Base-by-base conservation (phyloP, 1,140 invertebrate genomes). In the Leguminivora glycinivorella region DNA sequence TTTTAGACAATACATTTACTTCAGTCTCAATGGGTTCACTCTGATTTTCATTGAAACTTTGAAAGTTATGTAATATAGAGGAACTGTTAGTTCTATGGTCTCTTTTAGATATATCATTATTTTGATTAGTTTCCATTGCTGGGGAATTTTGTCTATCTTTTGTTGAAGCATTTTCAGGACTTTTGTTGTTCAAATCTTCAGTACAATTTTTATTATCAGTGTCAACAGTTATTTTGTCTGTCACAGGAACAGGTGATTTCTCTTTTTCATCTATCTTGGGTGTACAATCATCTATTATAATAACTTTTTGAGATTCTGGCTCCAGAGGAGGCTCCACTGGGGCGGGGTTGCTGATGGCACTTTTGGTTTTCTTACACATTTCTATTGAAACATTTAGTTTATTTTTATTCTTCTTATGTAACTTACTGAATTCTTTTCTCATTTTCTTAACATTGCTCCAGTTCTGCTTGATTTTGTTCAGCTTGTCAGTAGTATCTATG, bases 351-450 rank as follows among this genome's bases (percentile, higher is more conserved):
- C 70, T 77, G 40, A 47, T 19, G 67, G 70, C 10, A 58, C 63
- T 75, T 71, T 87, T 74, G 63, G 75, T 72, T 76, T 82, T 88
- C 63, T 88, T 88, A 74, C 73, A 82, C 77, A 82, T 86, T 83
- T 91, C 87, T 77, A 87, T 86, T 22, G 87, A 91, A 58, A 89
- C 82, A 86, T 91, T 88, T 26, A 90, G 72, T 79, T 90, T 90
- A 69, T 76, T 88, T 72, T 73, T 87, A 74, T 84, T 82, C 72
- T 81, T 77, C 29, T 89, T 89, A 68, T 88, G 86, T 66, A 88
- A 72, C 74, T 84, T 89, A 73, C 81, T 87, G 56, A 91, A 89
- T 74, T 89, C 87, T 68, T 88, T 88, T 72, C 80, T 87, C 85
- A 89, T 89, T 76, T 67, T 87, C 74, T 89, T 89, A 14, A 88